Conservation (phyloP, 2,797 vertebrate species). For the Thamnophis elegans region DNA sequence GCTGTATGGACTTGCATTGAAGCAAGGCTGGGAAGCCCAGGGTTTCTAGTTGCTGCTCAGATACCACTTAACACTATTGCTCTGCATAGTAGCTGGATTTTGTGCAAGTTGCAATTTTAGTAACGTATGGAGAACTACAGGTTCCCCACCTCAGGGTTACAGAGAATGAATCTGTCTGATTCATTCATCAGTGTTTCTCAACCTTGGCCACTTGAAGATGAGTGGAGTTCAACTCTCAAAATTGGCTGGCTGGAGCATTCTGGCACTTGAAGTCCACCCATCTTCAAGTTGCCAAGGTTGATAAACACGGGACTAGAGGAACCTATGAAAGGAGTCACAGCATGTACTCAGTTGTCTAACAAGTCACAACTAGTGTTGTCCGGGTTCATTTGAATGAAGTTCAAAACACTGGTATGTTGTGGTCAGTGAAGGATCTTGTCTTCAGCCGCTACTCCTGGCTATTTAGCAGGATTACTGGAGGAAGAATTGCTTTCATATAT, state of each 20-base stretch:
- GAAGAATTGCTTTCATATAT: background rate
- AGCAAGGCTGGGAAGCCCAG: background rate
- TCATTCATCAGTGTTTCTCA: too few relatives aligned
- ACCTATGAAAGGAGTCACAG: background rate
- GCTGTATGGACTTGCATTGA: background rate
- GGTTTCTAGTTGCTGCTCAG: background rate
- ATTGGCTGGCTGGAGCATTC: background rate
- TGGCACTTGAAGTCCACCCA: background rate
- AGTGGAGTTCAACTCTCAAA: background rate
- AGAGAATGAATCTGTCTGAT: background rate
- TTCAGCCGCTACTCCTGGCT: background rate
- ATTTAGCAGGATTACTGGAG: background rate
- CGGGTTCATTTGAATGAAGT: background rate
- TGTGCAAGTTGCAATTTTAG: background rate
- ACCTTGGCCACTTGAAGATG: too few relatives aligned
- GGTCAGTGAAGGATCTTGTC: background rate
- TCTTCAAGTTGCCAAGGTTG: background rate
- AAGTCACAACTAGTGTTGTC: background rate
- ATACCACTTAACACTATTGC: background rate
- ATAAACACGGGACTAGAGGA: background rate
- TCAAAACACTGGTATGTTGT: background rate
- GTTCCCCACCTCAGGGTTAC: background rate
- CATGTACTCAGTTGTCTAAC: background rate
- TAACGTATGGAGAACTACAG: background rate
- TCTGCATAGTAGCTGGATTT: background rate